Base-by-base conservation (phyloP, 1,140 invertebrate species). In the Diplogasteroides magnus region DNA sequence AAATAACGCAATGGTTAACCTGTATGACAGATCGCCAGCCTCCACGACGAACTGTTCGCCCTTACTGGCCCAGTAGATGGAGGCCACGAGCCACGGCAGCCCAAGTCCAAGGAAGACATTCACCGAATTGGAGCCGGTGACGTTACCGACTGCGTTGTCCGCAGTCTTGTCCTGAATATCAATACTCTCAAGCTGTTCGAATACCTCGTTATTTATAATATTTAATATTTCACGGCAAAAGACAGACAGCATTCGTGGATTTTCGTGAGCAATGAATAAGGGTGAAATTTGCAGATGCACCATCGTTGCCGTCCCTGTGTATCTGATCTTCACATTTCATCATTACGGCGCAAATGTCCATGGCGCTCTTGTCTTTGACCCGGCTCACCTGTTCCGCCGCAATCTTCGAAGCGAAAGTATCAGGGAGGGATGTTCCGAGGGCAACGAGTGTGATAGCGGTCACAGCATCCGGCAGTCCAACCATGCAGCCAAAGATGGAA, bases 361-460 rank as follows among this genome's bases (percentile, higher is more conserved):
- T n/a, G n/a, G n/a, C n/a, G n/a, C n/a, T n/a, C n/a, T n/a, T n/a
- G n/a, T n/a, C n/a, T n/a, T n/a, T n/a, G n/a, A n/a, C n/a, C n/a
- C n/a, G n/a, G 32, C 70, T 67, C 23, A 67, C 70, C 55, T 37
- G 66, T 67, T 72, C 89, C 28, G 96, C 94, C 57, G 96, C 94
- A 68, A 97, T 92, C 87, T 97, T 97, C 81, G 93, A 97, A 66
- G 96, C 95, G 85, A 98, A 98, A 63, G 94, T 98, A 86, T 98
- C 77, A 15, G 78, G 78, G 31, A 80, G 62, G 70, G 76, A 78
- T 1, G 78, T 80, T 37, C 78, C 78, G 13, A 80, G 58, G 19
- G 78, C 78, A 11, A 80, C 78, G 82, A 98, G 94, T 13, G 92
- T 89, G 76, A 98, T 93, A 67, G 95, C 95, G 60, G 94, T 98